Conservation (phyloP, 2,797 vertebrate species). For the Anguilla anguilla region DNA sequence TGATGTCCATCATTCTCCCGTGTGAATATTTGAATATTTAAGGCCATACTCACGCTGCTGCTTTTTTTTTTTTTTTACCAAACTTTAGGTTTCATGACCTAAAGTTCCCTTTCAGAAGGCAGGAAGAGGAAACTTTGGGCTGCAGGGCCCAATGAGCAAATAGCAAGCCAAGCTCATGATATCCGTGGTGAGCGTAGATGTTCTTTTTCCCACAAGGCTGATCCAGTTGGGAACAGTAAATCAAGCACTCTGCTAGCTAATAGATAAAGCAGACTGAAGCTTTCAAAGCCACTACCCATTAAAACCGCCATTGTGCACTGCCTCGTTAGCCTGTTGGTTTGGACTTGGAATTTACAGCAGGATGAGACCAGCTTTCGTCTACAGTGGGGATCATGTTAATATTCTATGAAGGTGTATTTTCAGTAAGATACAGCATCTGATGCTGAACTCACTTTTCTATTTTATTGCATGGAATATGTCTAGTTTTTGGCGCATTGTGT, state of each 20-base stretch:
- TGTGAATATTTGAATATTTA: not conserved
- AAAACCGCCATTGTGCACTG: not conserved
- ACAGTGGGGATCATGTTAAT: not conserved
- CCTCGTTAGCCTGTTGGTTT: not conserved
- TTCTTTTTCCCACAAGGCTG: constrained; percentile 43
- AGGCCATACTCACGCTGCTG: not conserved
- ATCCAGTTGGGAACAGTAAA: constrained; percentile 44
- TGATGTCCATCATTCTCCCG: not conserved
- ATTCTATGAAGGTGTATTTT: not conserved
- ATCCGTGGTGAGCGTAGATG: constrained; percentile 42
- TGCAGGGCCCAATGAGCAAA: not conserved
- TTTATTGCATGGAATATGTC: not conserved
- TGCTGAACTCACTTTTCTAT: not conserved
- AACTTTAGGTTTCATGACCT: not conserved
- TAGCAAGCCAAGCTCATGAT: not conserved
- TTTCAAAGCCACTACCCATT: not conserved
- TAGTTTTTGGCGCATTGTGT: not conserved
- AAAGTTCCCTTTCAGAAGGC: not conserved
- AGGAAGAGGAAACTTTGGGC: not conserved
- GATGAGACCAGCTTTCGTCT: not conserved
- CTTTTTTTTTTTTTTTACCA: not conserved
- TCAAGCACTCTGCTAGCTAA: constrained; percentile 50
- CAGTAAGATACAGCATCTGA: not conserved
- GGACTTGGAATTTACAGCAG: not conserved
- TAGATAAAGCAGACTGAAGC: constrained; percentile 59